Evolutionary conservation across 2,797 vertebrate genomes (phyloP).

Genomic region (Phalanger gymnotis): DNA sequence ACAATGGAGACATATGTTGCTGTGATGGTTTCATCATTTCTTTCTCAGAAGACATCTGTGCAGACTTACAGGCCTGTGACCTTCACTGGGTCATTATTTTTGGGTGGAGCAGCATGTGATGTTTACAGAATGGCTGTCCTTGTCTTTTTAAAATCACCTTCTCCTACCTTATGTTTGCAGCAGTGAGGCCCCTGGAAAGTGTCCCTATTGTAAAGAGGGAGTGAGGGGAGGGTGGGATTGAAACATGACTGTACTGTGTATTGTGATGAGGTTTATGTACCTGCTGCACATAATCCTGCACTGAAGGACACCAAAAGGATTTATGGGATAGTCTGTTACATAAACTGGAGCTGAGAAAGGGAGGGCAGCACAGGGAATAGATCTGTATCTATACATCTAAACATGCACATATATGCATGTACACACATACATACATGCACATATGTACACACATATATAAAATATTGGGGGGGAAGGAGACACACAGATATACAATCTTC

Average conservation of each 20-base stretch:
- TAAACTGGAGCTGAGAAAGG: neutral
- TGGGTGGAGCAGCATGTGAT: neutral
- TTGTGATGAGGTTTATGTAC: neutral
- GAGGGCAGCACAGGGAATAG: neutral
- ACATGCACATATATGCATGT: neutral
- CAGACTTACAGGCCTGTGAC: neutral
- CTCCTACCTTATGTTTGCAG: neutral
- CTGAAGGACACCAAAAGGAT: neutral
- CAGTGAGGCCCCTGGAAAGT: slow-evolving; percentile 11
- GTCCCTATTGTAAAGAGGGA: neutral
- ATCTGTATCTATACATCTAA: neutral
- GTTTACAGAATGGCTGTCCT: neutral
- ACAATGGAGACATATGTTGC: neutral
- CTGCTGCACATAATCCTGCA: neutral
- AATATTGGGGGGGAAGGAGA: neutral
- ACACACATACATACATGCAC: too few species aligned
- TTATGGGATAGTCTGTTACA: slow-evolving; percentile 2
- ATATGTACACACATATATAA: neutral
- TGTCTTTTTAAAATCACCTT: slow-evolving; percentile 19
- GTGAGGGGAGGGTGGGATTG: neutral
- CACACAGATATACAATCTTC: neutral
- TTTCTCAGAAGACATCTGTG: neutral
- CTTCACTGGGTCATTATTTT: neutral
- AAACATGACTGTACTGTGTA: neutral
- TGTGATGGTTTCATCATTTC: neutral